phyloP scores from a whole-genome alignment of 2,113 vertebrate species.

The Nerophis lumbriciformis region DNA sequence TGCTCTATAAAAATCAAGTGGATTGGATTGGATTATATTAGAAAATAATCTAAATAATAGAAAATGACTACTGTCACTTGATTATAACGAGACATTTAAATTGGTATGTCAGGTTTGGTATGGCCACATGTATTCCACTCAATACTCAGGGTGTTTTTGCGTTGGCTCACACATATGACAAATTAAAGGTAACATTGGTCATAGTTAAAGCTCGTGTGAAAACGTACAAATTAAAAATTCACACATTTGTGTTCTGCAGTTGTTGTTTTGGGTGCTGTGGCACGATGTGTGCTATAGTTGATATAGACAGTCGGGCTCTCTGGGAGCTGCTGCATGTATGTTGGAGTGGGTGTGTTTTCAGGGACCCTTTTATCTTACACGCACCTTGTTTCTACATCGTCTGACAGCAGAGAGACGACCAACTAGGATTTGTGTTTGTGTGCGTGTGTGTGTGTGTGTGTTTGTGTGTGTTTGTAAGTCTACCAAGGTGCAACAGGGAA shows the following conservation, averaged over 20 bases:
- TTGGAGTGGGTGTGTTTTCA: conserved; percentile 47
- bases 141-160: too few species aligned
- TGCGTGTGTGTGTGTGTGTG: conserved; percentile 20
- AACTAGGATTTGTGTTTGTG: conserved; percentile 36
- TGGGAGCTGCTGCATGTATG: conserved; percentile 51
- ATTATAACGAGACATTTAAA: too few species aligned
- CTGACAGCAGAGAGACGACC: conserved; percentile 61
- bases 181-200: too few species aligned
- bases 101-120: too few species aligned
- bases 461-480: conserved; percentile 26
- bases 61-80: too few species aligned
- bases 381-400: conserved; percentile 66
- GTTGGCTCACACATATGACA: too few species aligned
- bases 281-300: conserved; percentile 65
- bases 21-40: too few species aligned
- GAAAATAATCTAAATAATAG: too few species aligned
- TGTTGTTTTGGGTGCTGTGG: conserved; percentile 53
- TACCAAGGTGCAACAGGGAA: conserved; percentile 41
- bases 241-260: conserved; percentile 5
- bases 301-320: conserved; percentile 70
- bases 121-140: too few species aligned
- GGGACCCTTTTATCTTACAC: conserved; percentile 54
- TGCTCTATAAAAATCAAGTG: too few species aligned
- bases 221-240: neutral
- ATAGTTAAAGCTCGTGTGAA: neutral